These are phyloP conservation scores for Yponomeuta plumbellus DNA, from an alignment of 2,888 invertebrate genomes.

Conservation along the genomic window DNA sequence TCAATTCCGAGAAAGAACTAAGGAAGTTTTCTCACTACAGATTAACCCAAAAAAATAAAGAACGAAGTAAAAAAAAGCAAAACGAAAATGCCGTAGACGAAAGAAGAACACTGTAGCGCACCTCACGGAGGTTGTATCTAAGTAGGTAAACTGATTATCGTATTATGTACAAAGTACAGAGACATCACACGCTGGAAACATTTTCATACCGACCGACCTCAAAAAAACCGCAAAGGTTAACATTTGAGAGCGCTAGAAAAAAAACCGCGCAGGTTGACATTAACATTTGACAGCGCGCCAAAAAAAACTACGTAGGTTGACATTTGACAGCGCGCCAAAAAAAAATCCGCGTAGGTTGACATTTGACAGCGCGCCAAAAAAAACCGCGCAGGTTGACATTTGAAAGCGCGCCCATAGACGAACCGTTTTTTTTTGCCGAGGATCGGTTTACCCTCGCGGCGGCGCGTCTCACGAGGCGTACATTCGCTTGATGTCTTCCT, in stretches of 20 bases:
- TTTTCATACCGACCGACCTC: background rate
- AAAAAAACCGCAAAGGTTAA: too few relatives aligned
- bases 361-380: too few relatives aligned
- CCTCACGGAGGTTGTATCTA: constrained; percentile 14
- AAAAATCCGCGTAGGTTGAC: too few relatives aligned
- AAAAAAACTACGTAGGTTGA: too few relatives aligned
- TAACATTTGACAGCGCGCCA: background rate
- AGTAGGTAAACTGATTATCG: background rate
- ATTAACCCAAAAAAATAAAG: background rate
- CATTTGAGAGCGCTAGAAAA: too few relatives aligned
- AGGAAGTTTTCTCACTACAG: background rate
- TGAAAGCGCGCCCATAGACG: constrained; percentile 6
- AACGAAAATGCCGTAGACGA: background rate
- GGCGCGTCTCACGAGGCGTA: constrained; percentile 88
- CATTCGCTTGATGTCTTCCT: constrained; percentile 94
- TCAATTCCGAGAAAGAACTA: background rate
- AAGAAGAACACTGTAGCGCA: background rate
- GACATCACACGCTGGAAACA: constrained; percentile 2
- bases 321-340: too few relatives aligned
- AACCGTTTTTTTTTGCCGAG: background rate
- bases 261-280: too few relatives aligned
- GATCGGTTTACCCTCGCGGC: background rate
- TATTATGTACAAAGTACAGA: constrained; percentile 4
- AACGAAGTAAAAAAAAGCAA: constrained; percentile 6
- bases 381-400: too few relatives aligned